Percentiles rank a stretch among this genome's conserved stretches.
Conservation (phyloP, 2,888 invertebrate species). For the Lottia scabra region DNA sequence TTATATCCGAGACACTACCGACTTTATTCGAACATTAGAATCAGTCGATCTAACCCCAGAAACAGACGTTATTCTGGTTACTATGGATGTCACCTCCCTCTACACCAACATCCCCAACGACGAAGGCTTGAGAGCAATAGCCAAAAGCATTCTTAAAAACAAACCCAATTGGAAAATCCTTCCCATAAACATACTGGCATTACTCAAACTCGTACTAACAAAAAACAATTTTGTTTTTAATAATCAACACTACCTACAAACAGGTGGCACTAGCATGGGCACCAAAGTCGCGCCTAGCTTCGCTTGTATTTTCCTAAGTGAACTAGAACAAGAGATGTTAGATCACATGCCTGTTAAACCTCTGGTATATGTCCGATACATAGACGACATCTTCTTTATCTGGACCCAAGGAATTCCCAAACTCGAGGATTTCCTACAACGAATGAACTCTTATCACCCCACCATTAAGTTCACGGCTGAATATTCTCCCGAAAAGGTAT, state of each 20-base stretch:
- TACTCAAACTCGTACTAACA: conserved; percentile 17
- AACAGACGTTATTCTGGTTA: conserved; percentile 13
- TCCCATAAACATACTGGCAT: not conserved
- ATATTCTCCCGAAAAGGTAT: not conserved
- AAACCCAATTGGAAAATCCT: conserved; percentile 9
- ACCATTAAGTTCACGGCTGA: not conserved
- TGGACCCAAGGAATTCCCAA: conserved; percentile 12
- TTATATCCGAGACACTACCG: not conserved
- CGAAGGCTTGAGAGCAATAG: conserved; percentile 17
- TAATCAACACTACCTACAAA: conserved; percentile 24
- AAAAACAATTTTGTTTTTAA: conserved; percentile 28
- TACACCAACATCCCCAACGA: conserved; percentile 23
- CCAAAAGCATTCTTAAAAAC: conserved; percentile 15
- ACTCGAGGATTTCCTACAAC: not conserved
- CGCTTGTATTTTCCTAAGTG: conserved; percentile 29
- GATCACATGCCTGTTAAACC: conserved; percentile 9
- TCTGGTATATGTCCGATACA: conserved; percentile 21
- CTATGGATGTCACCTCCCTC: conserved; percentile 25
- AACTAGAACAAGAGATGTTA: conserved; percentile 24
- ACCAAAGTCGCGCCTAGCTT: conserved; percentile 28
- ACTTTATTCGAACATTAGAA: not conserved
- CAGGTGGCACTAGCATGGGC: conserved; percentile 31
- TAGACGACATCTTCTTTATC: conserved; percentile 31
- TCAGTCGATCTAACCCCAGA: not conserved
- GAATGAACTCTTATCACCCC: not conserved